Evolutionary conservation across 2,113 vertebrate genomes (phyloP).

Genomic region (Verasper variegatus): DNA sequence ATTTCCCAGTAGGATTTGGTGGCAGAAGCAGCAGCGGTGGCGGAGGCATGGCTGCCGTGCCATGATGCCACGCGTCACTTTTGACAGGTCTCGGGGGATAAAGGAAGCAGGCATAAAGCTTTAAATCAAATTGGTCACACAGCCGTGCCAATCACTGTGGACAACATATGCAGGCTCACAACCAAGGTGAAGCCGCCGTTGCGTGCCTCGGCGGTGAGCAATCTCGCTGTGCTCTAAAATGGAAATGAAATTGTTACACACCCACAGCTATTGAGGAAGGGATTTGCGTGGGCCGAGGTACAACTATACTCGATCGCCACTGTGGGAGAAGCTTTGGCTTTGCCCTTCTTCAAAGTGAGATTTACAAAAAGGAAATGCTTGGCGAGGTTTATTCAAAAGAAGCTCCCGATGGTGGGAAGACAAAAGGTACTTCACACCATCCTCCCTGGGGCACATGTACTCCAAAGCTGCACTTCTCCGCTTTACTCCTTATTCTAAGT

Average conservation of each 20-base stretch:
- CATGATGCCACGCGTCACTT: conserved; percentile 54
- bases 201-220: conserved; percentile 42
- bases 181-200: conserved; percentile 63
- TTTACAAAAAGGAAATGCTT: conserved; percentile 73
- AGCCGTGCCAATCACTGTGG: conserved; percentile 59
- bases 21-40: neutral
- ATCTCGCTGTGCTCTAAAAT: conserved; percentile 58
- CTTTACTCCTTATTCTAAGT: conserved; percentile 70
- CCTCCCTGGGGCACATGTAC: conserved; percentile 73
- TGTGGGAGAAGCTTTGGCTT: conserved; percentile 74
- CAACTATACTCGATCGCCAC: conserved; percentile 67
- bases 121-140: conserved; percentile 77
- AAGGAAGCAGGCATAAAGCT: conserved; percentile 62
- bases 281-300: conserved; percentile 75
- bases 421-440: conserved; percentile 76
- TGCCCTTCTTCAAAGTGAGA: conserved; percentile 75
- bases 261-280: conserved; percentile 67
- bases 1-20: conserved; percentile 45
- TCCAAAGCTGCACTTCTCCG: conserved; percentile 65
- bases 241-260: conserved; percentile 71
- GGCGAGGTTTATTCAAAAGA: conserved; percentile 73
- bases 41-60: conserved; percentile 24
- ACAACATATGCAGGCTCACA: conserved; percentile 72
- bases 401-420: conserved; percentile 73
- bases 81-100: conserved; percentile 63